Conservation (phyloP, 2,888 invertebrate genomes). For the Watsonalla cultraria region DNA sequence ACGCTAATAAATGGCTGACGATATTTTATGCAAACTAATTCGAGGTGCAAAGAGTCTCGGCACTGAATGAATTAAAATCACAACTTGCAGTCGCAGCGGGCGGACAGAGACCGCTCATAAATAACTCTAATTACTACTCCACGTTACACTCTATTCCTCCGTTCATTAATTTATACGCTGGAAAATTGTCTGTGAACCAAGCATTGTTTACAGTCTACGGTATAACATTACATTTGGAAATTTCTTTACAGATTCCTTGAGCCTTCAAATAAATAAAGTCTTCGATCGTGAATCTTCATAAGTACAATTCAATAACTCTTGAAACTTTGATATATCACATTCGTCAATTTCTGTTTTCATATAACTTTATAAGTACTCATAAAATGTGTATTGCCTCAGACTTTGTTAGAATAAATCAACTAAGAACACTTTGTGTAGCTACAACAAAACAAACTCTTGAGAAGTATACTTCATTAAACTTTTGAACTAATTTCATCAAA, state of each 20-base stretch:
- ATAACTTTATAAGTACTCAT: no score
- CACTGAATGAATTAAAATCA: slow-evolving; percentile 72
- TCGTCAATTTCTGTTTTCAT: no score
- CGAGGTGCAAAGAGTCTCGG: slow-evolving; percentile 68
- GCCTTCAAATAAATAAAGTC: no score
- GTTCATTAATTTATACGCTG: slow-evolving; percentile 41
- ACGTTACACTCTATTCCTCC: slow-evolving; percentile 27
- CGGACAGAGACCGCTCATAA: slow-evolving; percentile 68
- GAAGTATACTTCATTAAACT: slow-evolving; percentile 66
- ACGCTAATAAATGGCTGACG: slow-evolving; percentile 56
- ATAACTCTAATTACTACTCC: slow-evolving; percentile 66
- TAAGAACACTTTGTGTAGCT: slow-evolving; percentile 1
- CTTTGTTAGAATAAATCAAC: background rate
- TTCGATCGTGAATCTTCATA: no score
- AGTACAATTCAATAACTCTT: no score
- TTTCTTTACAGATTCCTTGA: no score
- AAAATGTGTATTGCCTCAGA: background rate
- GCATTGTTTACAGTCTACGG: slow-evolving; percentile 26
- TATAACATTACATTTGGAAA: slow-evolving; percentile 22
- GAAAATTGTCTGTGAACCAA: slow-evolving; percentile 37
- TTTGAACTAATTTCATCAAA: slow-evolving; percentile 70
- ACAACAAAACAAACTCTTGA: slow-evolving; percentile 28
- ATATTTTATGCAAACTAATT: slow-evolving; percentile 74
- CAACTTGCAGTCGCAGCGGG: slow-evolving; percentile 65
- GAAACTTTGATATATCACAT: no score